Evolutionary conservation across 2,888 invertebrate genomes (phyloP), one percentile per base, ranked within the genome.

Genomic region (Lycophotia porphyrea): DNA sequence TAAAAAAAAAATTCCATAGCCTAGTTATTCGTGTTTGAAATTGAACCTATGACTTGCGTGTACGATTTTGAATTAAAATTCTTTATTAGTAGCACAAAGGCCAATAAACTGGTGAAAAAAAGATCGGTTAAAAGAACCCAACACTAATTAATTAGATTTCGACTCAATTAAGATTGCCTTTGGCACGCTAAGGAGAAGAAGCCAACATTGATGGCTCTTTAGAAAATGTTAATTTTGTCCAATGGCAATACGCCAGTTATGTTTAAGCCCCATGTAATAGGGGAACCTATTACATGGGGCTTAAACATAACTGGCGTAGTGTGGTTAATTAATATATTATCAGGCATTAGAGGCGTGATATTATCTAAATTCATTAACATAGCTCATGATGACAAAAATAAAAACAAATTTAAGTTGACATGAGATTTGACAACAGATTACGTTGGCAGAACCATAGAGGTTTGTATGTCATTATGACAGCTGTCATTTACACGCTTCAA

Each of bases 401-500:
- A 39, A 2, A 55, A 55, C 52, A 18, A 13, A 65, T 39, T 8
- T 34, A 49, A 9, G 18, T 55, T 55, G 27, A 27, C 55, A 27
- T 27, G 27, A 55, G 15, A 27, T 27, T 66, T 55, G 24, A 55
- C 44, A n/a, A 13, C 34, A 9, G 15, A 69, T 44, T 36, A 36
- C 36, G 65, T 42, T 27, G 24, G 18, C 18, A 27, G 68, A 47
- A 27, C 49, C 27, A 13, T 18, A 9, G 18, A 27, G 24, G 27
- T 21, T 18, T 24, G 24, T 39, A 8, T 49, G n/a, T 49, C 49
- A 49, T n/a, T 24, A 49, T n/a, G 78, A 49, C 39, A 49, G 66
- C 79, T 75, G 74, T 69, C 74, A 44, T 18, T 42, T 27, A 34
- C 68, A 78, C 4, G 11, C 18, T 52, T 74, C 24, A 18, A 52